Evolutionary conservation across 92 coral and sea anemone genomes (phyloP), one percentile per base, ranked within the genome.

Genomic region (Porites evermanni): DNA sequence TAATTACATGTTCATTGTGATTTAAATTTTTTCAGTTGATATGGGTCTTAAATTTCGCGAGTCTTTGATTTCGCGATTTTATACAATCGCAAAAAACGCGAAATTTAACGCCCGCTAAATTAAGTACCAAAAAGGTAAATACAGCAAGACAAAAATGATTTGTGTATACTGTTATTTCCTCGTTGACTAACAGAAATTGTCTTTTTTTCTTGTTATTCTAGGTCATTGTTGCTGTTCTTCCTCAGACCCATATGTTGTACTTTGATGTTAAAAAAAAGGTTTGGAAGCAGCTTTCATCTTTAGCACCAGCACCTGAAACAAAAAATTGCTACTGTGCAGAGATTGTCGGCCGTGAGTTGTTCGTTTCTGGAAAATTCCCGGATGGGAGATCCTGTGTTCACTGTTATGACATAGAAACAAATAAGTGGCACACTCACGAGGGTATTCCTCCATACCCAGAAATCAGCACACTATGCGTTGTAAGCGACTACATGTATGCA

Each of bases 331-430:
- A 0, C 21, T 78, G 82, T 63, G 59, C 70, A 78, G 53, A 61
- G 29, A 4, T 50, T 78, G 82, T 32, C 14, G 82, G 82, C 54
- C 19, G 70, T 9, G 44, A 78, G 54, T 23, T 78, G 54, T 29
- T 63, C 18, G 70, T 63, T 61, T 54, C 70, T 32, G 82, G 13
- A 26, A 2, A 12, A 1, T 13, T 7, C 8, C 1, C 2, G 14
- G 59, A 24, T 8, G 4, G 19, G 2, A 14, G 4, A 11, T 2
- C 12, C 79, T 12, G 16, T 24, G 26, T 59, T 7, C 14, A 65
- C 65, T 64, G 82, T 78, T 78, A 78, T 44, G 56, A 65, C 82
- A 47, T 64, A 7, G 84, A 79, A 21, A 16, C 13, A 23, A 53
- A 79, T 67, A 20, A 13, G 52, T 79, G 84, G 84, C 44, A 32